These are phyloP conservation scores for Pipistrellus nathusii DNA, from an alignment of 2,797 vertebrate genomes.

Conservation along the genomic window DNA sequence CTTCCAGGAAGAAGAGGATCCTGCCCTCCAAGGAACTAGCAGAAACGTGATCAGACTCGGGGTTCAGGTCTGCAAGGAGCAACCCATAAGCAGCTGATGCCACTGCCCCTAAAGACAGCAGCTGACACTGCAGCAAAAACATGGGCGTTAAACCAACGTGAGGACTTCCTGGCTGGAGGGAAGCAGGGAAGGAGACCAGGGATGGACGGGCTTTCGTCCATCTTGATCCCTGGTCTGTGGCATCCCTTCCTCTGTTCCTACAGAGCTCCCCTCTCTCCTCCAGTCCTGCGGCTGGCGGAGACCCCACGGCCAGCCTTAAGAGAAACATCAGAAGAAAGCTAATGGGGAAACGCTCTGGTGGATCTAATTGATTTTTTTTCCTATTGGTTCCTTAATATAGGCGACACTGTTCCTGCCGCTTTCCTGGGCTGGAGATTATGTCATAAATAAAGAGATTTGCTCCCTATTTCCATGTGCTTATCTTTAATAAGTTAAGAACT, in stretches of 20 bases:
- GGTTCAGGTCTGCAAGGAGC: slow-evolving; percentile 18
- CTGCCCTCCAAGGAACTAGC: background rate
- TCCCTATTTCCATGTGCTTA: slow-evolving; percentile 86
- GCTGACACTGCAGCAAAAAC: slow-evolving; percentile 18
- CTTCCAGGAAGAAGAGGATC: background rate
- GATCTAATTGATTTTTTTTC: slow-evolving; percentile 84
- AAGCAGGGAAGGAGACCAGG: background rate
- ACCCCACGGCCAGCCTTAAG: slow-evolving; percentile 57
- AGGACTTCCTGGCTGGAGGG: slow-evolving; percentile 10
- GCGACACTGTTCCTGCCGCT: slow-evolving; percentile 79
- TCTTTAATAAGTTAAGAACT: slow-evolving; percentile 87
- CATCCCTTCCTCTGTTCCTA: background rate
- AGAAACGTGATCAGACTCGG: slow-evolving; percentile 6
- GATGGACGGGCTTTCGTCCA: background rate
- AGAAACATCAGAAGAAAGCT: slow-evolving; percentile 81
- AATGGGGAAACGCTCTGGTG: slow-evolving; percentile 70
- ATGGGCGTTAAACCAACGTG: background rate
- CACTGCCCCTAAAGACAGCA: background rate
- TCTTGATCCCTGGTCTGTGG: background rate
- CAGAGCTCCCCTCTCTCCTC: slow-evolving; percentile 47
- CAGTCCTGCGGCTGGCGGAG: background rate
- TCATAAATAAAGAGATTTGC: slow-evolving; percentile 87
- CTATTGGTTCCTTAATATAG: slow-evolving; percentile 81
- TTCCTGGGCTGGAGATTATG: slow-evolving; percentile 86
- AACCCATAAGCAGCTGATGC: slow-evolving; percentile 22